Evolutionary conservation across 2,113 vertebrate genomes (phyloP), one percentile per base, ranked within the genome.

Genomic region (Pygoscelis antarcticus): DNA sequence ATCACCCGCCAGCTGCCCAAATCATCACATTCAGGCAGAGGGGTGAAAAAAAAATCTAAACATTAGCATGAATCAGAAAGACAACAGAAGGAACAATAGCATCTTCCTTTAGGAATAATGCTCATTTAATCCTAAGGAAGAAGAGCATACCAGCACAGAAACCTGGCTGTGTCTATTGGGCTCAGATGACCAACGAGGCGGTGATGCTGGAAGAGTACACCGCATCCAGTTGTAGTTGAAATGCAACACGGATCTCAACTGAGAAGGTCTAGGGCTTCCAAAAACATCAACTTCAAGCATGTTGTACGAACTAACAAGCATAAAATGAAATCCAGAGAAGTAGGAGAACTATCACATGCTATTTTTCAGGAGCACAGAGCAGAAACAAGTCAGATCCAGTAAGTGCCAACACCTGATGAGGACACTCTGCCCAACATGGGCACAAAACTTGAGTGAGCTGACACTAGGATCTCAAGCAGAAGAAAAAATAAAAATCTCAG

Each of bases 211-310:
- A 40, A 47, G 36, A 36, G 47, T 1, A 10, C 46, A 13, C 7
- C 0, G 1, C 62, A 29, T 7, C 12, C n/a, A 5, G 5, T 0
- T 8, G 46, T 10, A 49, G 32, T 1, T 23, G 36, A 66, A 88
- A 61, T 4, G 8, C 32, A 55, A 30, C 51, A 36, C 2, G 0
- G 27, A 55, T 14, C 40, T 82, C 65, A 38, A 2, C 1, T 10
- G 36, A 46, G 40, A 23, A 62, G 60, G 42, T 7, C 58, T 18
- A 32, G 36, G 36, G 42, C 66, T 80, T 62, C 61, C 66, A 46
- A 80, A 87, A 69, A 26, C 3, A 0, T 34, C 51, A 34, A 2
- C 34, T 54, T 54, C 46, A 40, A 47, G 69, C 15, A 15, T 1
- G 3, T 4, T 20, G 47, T 21, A 30, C 25, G 58, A 83, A 25